These are phyloP conservation scores for Pristionchus pacificus DNA, from an alignment of 1,140 invertebrate genomes.

Conservation along the genomic window DNA sequence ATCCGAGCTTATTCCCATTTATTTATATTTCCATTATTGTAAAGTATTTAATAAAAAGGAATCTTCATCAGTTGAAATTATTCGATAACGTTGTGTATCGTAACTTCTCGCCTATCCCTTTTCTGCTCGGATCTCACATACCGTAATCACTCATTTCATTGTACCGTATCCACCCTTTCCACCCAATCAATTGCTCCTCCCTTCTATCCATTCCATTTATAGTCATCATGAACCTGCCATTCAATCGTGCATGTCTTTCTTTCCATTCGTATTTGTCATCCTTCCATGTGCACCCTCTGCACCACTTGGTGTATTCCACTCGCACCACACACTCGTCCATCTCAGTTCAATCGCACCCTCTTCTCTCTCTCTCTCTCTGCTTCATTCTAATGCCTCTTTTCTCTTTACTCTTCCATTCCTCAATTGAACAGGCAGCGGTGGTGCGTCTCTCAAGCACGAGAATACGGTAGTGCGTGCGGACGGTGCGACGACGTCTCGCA, in stretches of 20 bases:
- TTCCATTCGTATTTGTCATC: too few species aligned
- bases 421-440: constrained; percentile 25
- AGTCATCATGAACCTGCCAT: too few species aligned
- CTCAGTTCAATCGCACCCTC: background rate
- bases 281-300: too few species aligned
- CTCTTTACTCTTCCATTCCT: constrained; percentile 15
- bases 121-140: constrained; percentile 1
- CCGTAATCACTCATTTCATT: background rate
- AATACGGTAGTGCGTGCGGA: constrained; percentile 55
- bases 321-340: too few species aligned
- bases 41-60: background rate
- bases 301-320: too few species aligned
- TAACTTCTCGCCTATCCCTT: background rate
- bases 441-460: constrained; percentile 49
- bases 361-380: background rate
- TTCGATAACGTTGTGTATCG: background rate
- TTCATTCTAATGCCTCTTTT: constrained; percentile 7
- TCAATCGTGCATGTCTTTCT: too few species aligned
- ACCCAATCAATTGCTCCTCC: background rate
- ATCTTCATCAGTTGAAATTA: too few species aligned
- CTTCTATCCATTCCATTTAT: background rate
- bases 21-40: constrained; percentile 2
- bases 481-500: constrained; percentile 12
- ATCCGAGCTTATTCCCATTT: too few species aligned
- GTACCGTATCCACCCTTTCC: constrained; percentile 1